Conservation (phyloP, 1,140 invertebrate species). For the Mesaphorura yosii region DNA sequence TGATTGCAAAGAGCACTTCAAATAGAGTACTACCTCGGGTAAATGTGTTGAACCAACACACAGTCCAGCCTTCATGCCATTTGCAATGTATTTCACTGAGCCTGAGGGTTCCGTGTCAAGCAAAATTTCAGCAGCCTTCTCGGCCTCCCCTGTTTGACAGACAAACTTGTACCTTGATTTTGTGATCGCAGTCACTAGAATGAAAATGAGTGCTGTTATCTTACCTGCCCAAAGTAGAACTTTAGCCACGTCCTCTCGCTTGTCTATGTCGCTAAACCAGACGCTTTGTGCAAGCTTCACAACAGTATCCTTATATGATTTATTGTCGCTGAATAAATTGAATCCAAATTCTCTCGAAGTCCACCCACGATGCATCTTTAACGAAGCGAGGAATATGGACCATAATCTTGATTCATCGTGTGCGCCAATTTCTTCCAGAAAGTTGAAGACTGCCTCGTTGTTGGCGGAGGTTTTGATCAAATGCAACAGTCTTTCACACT, state of each 20-base stretch:
- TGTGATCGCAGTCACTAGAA: background rate
- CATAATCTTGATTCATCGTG: conserved; percentile 20
- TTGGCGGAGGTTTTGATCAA: background rate
- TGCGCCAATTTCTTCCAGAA: background rate
- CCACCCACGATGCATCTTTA: background rate
- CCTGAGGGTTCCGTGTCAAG: conserved; percentile 27
- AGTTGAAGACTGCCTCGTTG: background rate
- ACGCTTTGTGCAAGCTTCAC: conserved; percentile 27
- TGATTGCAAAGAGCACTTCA: no score
- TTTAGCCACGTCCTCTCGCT: conserved; percentile 25
- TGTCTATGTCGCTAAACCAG: conserved; percentile 18
- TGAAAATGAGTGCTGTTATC: background rate
- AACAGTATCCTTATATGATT: conserved; percentile 22
- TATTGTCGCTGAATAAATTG: conserved; percentile 13
- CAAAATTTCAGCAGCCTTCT: conserved; percentile 26
- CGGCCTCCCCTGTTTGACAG: conserved; percentile 22
- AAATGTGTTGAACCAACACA: conserved; percentile 18
- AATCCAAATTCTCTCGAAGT: background rate
- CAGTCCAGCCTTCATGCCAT: conserved; percentile 27
- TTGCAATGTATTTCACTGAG: conserved; percentile 17
- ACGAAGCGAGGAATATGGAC: conserved; percentile 7
- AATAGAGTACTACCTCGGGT: no score
- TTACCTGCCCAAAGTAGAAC: conserved; percentile 23
- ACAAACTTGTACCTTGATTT: no score
- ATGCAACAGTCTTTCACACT: background rate